Evolutionary conservation across 2,113 vertebrate genomes (phyloP).

Genomic region (Varanus komodoensis): DNA sequence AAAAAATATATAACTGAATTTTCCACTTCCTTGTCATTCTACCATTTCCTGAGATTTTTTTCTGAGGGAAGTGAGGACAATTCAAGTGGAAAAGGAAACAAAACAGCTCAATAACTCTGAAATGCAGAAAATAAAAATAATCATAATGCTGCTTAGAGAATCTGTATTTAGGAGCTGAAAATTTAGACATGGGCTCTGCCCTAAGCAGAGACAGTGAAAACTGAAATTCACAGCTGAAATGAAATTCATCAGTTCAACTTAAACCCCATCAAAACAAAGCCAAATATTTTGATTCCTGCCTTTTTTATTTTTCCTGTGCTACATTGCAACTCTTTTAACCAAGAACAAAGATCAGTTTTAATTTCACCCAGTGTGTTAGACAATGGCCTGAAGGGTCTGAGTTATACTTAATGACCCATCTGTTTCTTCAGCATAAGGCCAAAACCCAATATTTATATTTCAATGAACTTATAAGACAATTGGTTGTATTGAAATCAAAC

Average conservation of each 20-base stretch:
- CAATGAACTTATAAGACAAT: constrained; percentile 23
- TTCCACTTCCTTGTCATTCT: too few species aligned
- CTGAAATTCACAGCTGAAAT: neutral
- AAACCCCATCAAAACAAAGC: neutral
- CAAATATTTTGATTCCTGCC: neutral
- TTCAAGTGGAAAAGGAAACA: neutral
- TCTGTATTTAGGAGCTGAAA: neutral
- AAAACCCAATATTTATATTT: constrained; percentile 59
- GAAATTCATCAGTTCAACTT: neutral
- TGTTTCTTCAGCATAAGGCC: constrained; percentile 31
- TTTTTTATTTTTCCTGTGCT: neutral
- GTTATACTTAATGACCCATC: constrained; percentile 60
- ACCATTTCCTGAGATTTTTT: neutral
- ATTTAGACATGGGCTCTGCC: neutral
- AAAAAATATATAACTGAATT: too few species aligned
- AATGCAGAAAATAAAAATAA: neutral
- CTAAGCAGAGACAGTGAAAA: too few species aligned
- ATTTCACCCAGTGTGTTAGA: constrained; percentile 28
- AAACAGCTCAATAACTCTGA: neutral
- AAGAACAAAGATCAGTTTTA: constrained; percentile 12
- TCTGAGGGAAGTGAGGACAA: neutral
- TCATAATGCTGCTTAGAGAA: neutral
- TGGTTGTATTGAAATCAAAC: constrained; percentile 32
- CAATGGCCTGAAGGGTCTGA: constrained; percentile 53
- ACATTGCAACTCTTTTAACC: neutral